Evolutionary conservation across 2,888 invertebrate species (phyloP), one percentile per base, ranked within the genome.

Genomic region (Camponotus fellah): DNA sequence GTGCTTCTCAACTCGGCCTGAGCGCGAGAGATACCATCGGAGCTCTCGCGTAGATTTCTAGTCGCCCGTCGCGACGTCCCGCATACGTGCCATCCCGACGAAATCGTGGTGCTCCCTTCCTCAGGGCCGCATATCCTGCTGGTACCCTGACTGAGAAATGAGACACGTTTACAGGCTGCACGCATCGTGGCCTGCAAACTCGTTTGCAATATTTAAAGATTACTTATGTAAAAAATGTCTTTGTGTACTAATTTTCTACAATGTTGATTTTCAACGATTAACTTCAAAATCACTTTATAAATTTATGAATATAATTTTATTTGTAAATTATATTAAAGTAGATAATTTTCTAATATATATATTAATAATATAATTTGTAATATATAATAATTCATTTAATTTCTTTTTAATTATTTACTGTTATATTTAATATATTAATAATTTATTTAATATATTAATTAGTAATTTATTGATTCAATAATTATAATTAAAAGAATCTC

Each of bases 31-130:
- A 91, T 91, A 92, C 86, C 86, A 92, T 92, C 92, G 90, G 40
- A 49, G 37, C 71, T 69, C 68, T 83, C 87, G 62, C 64, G 69
- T 85, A 88, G 86, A 90, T 90, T 56, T 91, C 88, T 87, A 91
- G 91, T 91, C 90, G 91, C 91, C 88, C 85, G 90, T 85, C 86
- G 91, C 85, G 90, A 91, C 86, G 87, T 87, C 84, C 84, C 71
- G 53, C 77, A 62, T 81, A 81, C 77, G 86, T 82, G 79, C 86
- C 81, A 84, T 66, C 84, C 76, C 66, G 81, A 82, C 66, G 86
- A 86, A 85, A 86, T 76, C 85, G 68, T 85, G 65, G 32, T 68
- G 62, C 82, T 84, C 68, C 79, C 49, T 49, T 49, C 66, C 34
- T 68, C 49, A 53, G 82, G 49, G 43, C 62, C 81, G 82, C 60